Percentiles rank a stretch among this genome's conserved stretches.
phyloP scores from a whole-genome alignment of 2,888 invertebrate genomes.

The Fragum fragum region DNA sequence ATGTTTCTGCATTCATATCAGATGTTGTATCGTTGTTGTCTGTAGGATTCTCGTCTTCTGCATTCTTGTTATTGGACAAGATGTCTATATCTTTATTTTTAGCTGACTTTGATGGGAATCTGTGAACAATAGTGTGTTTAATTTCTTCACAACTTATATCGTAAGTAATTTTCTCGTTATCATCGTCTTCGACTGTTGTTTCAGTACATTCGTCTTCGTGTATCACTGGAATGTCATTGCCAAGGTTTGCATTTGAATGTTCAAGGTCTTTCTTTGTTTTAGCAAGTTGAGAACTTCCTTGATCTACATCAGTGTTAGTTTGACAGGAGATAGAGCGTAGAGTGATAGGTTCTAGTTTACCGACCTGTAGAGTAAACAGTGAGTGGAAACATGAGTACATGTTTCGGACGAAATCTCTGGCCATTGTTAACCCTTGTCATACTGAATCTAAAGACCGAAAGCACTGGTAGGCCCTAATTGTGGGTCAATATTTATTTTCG shows the following conservation, averaged over 20 bases:
- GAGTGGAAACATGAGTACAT: too few species aligned
- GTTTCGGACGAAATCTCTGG: too few species aligned
- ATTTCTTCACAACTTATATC: conserved; percentile 32
- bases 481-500: too few species aligned
- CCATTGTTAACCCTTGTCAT: too few species aligned
- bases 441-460: too few species aligned
- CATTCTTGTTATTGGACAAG: neutral
- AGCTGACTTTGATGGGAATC: conserved; percentile 18
- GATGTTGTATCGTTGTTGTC: conserved; percentile 31
- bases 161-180: neutral
- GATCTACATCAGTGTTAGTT: conserved; percentile 21
- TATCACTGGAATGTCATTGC: neutral
- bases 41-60: neutral
- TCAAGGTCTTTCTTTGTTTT: neutral
- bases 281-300: neutral
- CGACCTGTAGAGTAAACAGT: conserved; percentile 55
- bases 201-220: neutral
- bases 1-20: conserved; percentile 41
- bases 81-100: conserved; percentile 7
- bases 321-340: conserved; percentile 54
- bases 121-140: conserved; percentile 39
- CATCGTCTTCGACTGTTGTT: neutral
- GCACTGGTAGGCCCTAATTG: too few species aligned
- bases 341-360: conserved; percentile 33
- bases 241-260: neutral